Conservation (phyloP, 2,888 invertebrate species). For the Leptogaster cylindrica region DNA sequence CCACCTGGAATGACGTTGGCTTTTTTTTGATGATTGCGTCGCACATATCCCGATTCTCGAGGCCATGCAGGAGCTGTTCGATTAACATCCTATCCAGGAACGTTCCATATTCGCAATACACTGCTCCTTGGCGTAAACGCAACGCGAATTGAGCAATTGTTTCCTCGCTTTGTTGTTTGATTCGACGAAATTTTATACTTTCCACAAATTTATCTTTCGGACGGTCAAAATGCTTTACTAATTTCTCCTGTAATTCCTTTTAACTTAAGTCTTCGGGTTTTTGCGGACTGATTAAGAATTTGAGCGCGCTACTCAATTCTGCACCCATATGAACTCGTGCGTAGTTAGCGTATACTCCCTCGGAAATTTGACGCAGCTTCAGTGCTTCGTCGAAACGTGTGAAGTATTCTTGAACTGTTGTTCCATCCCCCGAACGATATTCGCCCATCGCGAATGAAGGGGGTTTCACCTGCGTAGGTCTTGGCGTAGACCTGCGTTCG, state of each 20-base stretch:
- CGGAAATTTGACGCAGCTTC: background rate
- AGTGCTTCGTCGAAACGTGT: background rate
- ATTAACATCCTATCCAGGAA: slow-evolving; percentile 45
- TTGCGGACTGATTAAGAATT: background rate
- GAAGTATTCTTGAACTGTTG: background rate
- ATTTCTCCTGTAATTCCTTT: too few species aligned
- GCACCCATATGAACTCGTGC: background rate
- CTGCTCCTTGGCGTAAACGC: slow-evolving; percentile 43
- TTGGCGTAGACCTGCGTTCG: too few species aligned
- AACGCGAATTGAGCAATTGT: slow-evolving; percentile 38
- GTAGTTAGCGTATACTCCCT: background rate
- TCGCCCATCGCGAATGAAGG: background rate
- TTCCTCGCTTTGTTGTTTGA: slow-evolving; percentile 34
- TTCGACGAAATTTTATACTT: slow-evolving; percentile 43
- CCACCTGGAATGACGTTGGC: background rate
- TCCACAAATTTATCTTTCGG: slow-evolving; percentile 43
- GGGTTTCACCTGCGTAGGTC: too few species aligned
- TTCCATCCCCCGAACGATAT: background rate
- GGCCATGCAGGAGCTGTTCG: slow-evolving; percentile 46
- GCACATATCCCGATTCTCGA: slow-evolving; percentile 38
- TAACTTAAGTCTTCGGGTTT: background rate
- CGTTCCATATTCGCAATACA: slow-evolving; percentile 43
- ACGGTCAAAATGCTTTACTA: slow-evolving; percentile 43
- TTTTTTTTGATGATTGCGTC: slow-evolving; percentile 45
- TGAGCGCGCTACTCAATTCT: background rate